These are phyloP conservation scores for Limnodromus scolopaceus DNA, from an alignment of 2,797 vertebrate species.

Conservation along the genomic window DNA sequence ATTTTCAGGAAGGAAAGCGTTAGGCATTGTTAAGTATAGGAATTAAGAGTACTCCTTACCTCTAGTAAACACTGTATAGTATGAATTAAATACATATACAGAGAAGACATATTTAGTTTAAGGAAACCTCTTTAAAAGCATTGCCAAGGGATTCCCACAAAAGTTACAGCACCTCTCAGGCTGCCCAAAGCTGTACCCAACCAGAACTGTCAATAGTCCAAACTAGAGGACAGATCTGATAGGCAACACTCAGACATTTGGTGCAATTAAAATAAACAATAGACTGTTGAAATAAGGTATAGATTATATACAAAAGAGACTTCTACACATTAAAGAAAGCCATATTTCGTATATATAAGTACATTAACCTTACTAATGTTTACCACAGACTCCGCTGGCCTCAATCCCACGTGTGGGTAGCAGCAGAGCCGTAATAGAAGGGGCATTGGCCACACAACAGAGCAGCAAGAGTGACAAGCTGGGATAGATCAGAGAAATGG, in stretches of 20 bases:
- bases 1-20: not conserved
- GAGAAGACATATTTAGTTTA: not conserved
- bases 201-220: not conserved
- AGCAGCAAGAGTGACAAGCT: not conserved
- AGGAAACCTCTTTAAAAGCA: not conserved
- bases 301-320: not conserved
- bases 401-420: not conserved
- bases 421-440: not conserved
- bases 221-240: not conserved
- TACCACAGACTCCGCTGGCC: not conserved
- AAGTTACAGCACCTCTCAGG: not conserved
- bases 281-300: not conserved
- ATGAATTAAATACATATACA: not conserved
- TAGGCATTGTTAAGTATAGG: not conserved
- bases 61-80: not conserved
- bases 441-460: fast-evolving
- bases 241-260: not conserved
- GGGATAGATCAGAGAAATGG: not conserved
- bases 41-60: not conserved
- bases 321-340: not conserved
- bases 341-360: not conserved
- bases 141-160: not conserved
- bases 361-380: not conserved
- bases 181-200: not conserved
- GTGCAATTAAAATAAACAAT: not conserved